Base-by-base conservation (phyloP, 2,797 vertebrate genomes). In the Lagocephalus sceleratus region DNA sequence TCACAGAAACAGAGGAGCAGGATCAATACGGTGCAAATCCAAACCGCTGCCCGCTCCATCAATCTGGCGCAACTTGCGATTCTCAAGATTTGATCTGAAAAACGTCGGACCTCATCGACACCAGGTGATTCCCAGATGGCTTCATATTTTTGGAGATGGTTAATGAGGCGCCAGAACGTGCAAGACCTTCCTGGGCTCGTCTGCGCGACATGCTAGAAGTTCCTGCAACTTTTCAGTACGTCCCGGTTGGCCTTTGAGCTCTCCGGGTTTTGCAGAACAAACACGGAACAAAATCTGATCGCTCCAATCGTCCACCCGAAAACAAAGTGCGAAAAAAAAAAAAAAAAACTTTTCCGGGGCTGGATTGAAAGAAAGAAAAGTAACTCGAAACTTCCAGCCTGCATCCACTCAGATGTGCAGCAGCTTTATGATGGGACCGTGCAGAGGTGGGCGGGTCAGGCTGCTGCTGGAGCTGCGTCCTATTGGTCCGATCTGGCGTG, bases 401-500 rank as follows among this genome's bases (percentile, higher is more conserved):
- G 41, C 63, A 51, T 63, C 51, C 46, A 6, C 35, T 20, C 39
- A 16, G 21, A 5, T 47, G 32, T 7, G 56, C 65, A n/a, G 48
- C 22, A 14, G 50, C 65, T 54, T 1, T 17, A 60, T 52, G 60
- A 48, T 71, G 77, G 17, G 26, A 46, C 44, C 20, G 32, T 0
- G 61, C 0, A 21, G 16, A 26, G 57, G 52, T 25, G 63, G 66
- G 58, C 44, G 47, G 65, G 54, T 60, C 35, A 57, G 54, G 47
- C 53, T 65, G 5, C 71, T 54, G 60, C 48, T 19, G 40, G 20
- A 2, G 0, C 40, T 40, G 4, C 59, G 14, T 73, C 78, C 42
- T 41, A 95, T 95, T 95, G 94, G 94, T 78, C 85, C 75, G 50
- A 71, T 41, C 89, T 88, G 90, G 88, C 91, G 83, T 79, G 90